Evolutionary conservation across 2,888 invertebrate genomes (phyloP), one percentile per base, ranked within the genome.

Genomic region (Ophioninae sp.): DNA sequence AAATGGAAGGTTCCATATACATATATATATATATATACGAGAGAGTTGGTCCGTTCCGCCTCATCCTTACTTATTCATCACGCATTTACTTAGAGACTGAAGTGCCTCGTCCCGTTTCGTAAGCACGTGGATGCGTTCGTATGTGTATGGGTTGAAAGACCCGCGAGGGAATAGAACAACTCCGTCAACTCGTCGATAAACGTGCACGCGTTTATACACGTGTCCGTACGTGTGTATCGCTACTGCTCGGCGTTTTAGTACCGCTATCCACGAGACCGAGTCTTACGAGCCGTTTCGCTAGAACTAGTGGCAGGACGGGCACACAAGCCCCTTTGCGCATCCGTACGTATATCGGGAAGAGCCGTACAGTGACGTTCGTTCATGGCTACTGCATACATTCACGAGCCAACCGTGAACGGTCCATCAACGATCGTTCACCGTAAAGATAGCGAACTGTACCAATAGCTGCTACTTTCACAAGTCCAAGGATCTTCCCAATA

Each of bases 21-120:
- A 57, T 17, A 50, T 5, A 50, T 2, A 50, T 3, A 13, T 17
- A 50, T 6, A 50, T 17, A 50, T 17, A 30, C 30, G 30, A 30
- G 30, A 30, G 73, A 80, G 68, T 68, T 50, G 7, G 72, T 62
- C 73, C 74, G 68, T 64, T 78, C 69, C 77, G 56, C 74, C 69
- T 61, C 67, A 56, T 83, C 80, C 85, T 90, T 86, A 89, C 86
- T 90, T 90, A 90, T 90, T 90, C 90, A 90, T 89, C 67, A 86
- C 72, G 87, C 89, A 88, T 90, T 90, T 90, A 90, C 90, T 90
- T 88, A 89, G 87, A 85, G 39, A 44, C 65, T 62, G 72, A 62
- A 70, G 75, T 73, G 68, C 65, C 30, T 59, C 67, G 44, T 76
- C 59, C 61, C 61, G 73, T 68, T 69, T 77, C 64, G n/a, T 39